Evolutionary conservation across 1,140 invertebrate genomes (phyloP), one percentile per base, ranked within the genome.

Genomic region (Cecropterus lyciades): DNA sequence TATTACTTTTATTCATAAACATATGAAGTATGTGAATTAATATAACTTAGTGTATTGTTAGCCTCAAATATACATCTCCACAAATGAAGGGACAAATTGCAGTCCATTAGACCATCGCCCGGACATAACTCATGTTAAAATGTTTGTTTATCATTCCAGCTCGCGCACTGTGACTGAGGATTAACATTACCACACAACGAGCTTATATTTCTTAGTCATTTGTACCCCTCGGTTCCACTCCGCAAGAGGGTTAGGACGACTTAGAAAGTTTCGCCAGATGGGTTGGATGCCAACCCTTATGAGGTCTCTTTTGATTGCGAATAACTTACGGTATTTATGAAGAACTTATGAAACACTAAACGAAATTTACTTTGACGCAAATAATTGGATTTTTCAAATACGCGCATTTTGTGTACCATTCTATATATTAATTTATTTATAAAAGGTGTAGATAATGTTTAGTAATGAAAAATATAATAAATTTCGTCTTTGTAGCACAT

Each of bases 141-240:
- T 37, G 33, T 37, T 37, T 37, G 33, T 37, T 37, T 37, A 37
- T 37, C 33, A 37, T 37, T 11, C 10, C 3, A 3, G 2, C 33
- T 37, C 11, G 33, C 33, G 33, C n/a, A 11, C 33, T 37, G 33
- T 33, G 33, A 33, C 30, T 8, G 10, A 37, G 33, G 33, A n/a
- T n/a, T 37, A 24, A 48, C 45, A 24, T 48, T 48, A 48, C 20
- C 20, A 24, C 46, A 48, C 46, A 24, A 48, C 3, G 17, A 20
- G 46, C 46, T 20, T 24, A 48, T 48, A 48, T 48, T 48, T 48
- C 20, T 48, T 48, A 48, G 33, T 37, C 33, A 33, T 33, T 33
- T 37, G 33, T 37, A 37, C 33, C 11, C 27, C 27, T 30, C 27
- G 27, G 27, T 30, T 30, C 7, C 27, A 30, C 27, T 20, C 20